Conservation (phyloP, 2,797 vertebrate species). For the Thamnophis elegans region DNA sequence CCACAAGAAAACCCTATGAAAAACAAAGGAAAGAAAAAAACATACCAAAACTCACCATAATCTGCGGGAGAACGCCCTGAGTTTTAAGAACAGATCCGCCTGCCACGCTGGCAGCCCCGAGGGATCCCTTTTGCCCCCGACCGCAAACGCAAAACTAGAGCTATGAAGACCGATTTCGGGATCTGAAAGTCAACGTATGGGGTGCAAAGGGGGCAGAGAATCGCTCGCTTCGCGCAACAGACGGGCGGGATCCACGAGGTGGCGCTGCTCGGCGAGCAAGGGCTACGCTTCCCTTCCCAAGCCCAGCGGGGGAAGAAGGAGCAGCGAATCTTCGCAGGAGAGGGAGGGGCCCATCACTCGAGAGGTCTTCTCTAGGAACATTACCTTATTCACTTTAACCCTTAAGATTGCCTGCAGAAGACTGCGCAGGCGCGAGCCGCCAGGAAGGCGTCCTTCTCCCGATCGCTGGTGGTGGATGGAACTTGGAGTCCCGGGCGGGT, state of each 20-base stretch:
- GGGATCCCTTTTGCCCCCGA: too few relatives aligned
- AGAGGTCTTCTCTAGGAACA: not conserved
- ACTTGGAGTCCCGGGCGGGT: not conserved
- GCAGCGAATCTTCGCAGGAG: not conserved
- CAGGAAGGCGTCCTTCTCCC: too few relatives aligned
- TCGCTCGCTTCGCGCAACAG: not conserved
- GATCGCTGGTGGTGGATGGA: not conserved
- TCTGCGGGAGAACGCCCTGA: too few relatives aligned
- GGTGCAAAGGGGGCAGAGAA: not conserved
- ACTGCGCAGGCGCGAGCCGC: too few relatives aligned
- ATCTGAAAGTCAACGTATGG: not conserved
- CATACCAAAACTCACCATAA: too few relatives aligned
- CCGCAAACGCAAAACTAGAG: too few relatives aligned
- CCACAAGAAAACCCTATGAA: too few relatives aligned
- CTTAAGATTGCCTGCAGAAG: too few relatives aligned
- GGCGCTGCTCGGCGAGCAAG: not conserved
- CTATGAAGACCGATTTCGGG: too few relatives aligned
- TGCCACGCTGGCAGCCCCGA: too few relatives aligned
- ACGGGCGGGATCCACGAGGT: not conserved
- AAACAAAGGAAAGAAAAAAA: too few relatives aligned
- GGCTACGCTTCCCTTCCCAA: not conserved
- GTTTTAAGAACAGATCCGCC: too few relatives aligned
- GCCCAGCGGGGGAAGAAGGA: not conserved
- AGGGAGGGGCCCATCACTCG: not conserved
- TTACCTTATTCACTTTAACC: not conserved